Evolutionary conservation across 2,888 invertebrate genomes (phyloP).

Genomic region (Drosophila antonietae): DNA sequence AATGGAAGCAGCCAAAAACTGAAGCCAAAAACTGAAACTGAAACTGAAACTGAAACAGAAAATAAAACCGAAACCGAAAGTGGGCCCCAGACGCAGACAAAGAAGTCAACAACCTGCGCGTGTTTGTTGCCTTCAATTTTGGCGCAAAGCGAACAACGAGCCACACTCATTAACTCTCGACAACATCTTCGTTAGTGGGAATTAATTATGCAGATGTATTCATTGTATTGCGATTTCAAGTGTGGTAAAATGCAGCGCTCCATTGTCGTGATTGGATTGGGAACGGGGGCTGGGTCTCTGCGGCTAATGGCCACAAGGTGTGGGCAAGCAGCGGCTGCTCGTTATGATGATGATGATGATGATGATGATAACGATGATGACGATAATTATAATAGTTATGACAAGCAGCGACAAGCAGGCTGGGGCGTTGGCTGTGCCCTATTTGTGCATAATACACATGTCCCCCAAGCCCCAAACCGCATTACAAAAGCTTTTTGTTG

Average conservation of each 20-base stretch:
- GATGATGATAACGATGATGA: conserved; percentile 18
- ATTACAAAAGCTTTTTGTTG: conserved; percentile 51
- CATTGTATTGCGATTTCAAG: conserved; percentile 81
- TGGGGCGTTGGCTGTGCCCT: conserved; percentile 58
- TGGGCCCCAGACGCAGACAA: conserved; percentile 24
- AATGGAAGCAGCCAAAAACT: conserved; percentile 14
- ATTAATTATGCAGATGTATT: conserved; percentile 80
- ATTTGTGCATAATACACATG: conserved; percentile 33
- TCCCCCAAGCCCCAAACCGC: conserved; percentile 23
- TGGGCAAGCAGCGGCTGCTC: conserved; percentile 43
- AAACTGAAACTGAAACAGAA: conserved; percentile 11
- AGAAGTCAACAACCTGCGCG: conserved; percentile 78
- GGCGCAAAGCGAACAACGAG: conserved; percentile 62
- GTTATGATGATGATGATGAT: conserved; percentile 11
- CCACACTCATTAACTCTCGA: conserved; percentile 66
- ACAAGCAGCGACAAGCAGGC: conserved; percentile 39
- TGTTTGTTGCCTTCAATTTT: conserved; percentile 76
- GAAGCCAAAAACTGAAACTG: conserved; percentile 7
- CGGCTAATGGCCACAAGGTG: conserved; percentile 62
- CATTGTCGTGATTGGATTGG: conserved; percentile 55
- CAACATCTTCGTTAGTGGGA: conserved; percentile 76
- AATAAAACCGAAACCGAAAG: conserved; percentile 19
- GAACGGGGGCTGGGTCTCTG: conserved; percentile 38
- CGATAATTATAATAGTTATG: conserved; percentile 45
- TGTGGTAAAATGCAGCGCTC: conserved; percentile 78